These are phyloP conservation scores for Falco berigora DNA, from an alignment of 2,797 vertebrate species.

Conservation along the genomic window DNA sequence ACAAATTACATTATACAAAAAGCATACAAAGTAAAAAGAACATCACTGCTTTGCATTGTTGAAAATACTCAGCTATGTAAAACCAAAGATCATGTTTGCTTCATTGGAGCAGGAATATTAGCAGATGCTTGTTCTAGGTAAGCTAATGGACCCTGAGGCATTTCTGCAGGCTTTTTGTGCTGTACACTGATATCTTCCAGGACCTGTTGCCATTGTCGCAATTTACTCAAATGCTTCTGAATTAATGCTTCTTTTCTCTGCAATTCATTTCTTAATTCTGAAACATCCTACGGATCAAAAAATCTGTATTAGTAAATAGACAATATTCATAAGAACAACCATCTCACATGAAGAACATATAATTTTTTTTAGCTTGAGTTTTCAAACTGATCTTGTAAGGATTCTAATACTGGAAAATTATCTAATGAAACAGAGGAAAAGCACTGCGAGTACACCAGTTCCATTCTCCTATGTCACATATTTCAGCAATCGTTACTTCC, in stretches of 20 bases:
- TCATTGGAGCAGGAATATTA: constrained; percentile 90
- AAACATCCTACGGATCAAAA: constrained; percentile 81
- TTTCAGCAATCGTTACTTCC: neutral
- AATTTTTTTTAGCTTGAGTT: neutral
- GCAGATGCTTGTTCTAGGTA: constrained; percentile 95
- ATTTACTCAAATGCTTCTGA: constrained; percentile 90
- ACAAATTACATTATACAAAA: constrained; percentile 14
- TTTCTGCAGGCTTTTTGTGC: constrained; percentile 88
- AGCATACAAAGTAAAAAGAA: neutral
- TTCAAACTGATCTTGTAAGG: neutral
- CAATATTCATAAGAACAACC: neutral
- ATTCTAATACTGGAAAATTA: neutral
- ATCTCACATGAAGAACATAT: neutral
- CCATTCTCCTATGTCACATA: rapidly evolving
- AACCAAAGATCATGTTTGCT: constrained; percentile 74
- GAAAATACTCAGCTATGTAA: neutral
- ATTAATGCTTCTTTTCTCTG: constrained; percentile 93
- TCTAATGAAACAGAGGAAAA: neutral
- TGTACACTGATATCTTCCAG: constrained; percentile 90
- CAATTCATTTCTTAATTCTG: constrained; percentile 91
- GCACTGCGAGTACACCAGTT: neutral
- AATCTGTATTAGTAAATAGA: neutral
- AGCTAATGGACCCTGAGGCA: constrained; percentile 87
- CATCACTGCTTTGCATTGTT: neutral
- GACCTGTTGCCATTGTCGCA: constrained; percentile 94